phyloP scores from a whole-genome alignment of 1,140 invertebrate genomes.

The Cotesia glomerata region DNA sequence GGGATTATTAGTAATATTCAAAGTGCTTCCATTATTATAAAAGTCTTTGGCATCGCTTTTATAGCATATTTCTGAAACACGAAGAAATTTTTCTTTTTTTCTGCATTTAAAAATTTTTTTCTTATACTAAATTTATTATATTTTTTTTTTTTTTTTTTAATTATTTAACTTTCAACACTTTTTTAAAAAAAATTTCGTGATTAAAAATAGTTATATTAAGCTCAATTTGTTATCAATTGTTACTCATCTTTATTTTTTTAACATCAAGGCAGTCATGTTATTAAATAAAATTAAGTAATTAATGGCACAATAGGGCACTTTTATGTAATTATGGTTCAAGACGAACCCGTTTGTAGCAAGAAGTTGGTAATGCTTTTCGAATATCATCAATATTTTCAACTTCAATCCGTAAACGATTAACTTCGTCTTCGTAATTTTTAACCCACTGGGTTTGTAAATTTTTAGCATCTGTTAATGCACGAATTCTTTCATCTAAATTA shows the following conservation, averaged over 20 bases:
- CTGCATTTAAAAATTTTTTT: not conserved
- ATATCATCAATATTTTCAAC: conserved; percentile 90
- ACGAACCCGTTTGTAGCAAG: conserved; percentile 79
- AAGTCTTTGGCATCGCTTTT: conserved; percentile 60
- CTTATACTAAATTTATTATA: not conserved
- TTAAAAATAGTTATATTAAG: conserved; percentile 27
- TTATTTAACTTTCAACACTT: not conserved
- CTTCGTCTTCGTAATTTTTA: conserved; percentile 82
- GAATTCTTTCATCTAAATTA: conserved; percentile 79
- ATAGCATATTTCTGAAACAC: conserved; percentile 45
- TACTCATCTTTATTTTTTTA: not conserved
- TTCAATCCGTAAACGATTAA: conserved; percentile 74
- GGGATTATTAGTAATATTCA: not conserved
- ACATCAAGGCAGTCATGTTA: conserved; percentile 8
- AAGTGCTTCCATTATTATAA: conserved; percentile 26
- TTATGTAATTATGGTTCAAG: conserved; percentile 64
- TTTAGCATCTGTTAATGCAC: conserved; percentile 73
- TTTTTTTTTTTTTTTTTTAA: conserved; percentile 15
- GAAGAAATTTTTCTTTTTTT: conserved; percentile 20
- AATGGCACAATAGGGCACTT: conserved; percentile 37
- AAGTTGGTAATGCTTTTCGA: conserved; percentile 77
- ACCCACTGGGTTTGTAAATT: conserved; percentile 80
- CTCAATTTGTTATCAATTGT: conserved; percentile 1
- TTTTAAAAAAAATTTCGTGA: conserved; percentile 19
- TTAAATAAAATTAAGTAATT: conserved; percentile 39